A percentile compares a stretch with the other conserved stretches of the same genome.
phyloP scores from a whole-genome alignment of 2,888 invertebrate genomes.

The Aquatica leii region DNA sequence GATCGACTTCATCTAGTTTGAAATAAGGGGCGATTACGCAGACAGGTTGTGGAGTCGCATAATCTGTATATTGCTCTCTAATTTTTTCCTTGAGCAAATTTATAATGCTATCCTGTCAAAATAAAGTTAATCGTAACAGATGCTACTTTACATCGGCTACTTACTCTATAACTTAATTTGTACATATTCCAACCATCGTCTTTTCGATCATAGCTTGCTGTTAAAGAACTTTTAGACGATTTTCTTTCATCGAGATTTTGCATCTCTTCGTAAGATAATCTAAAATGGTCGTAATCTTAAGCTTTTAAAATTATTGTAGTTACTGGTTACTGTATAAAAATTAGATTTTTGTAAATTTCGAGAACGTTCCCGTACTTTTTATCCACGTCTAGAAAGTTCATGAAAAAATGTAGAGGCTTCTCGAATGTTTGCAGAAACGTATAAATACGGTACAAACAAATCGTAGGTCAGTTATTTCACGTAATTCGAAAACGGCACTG shows the following conservation, averaged over 20 bases:
- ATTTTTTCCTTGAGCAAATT: slow-evolving; percentile 26
- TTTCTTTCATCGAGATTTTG: slow-evolving; percentile 12
- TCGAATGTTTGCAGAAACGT: no score
- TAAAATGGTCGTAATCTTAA: no score
- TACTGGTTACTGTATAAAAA: no score
- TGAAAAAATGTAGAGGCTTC: no score
- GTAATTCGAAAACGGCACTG: no score
- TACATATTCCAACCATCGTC: slow-evolving; percentile 62
- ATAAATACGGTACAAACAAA: no score
- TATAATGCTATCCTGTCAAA: slow-evolving; percentile 25
- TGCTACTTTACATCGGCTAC: no score
- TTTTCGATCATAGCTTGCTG: slow-evolving; percentile 3
- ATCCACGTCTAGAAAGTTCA: no score
- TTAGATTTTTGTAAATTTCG: no score
- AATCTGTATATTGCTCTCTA: slow-evolving; percentile 13
- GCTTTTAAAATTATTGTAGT: no score
- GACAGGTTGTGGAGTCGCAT: slow-evolving; percentile 56
- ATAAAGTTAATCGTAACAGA: not conserved
- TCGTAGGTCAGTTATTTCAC: no score
- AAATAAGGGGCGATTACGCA: slow-evolving; percentile 63
- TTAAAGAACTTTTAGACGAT: not conserved
- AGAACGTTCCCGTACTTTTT: no score
- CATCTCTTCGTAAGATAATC: slow-evolving; percentile 11
- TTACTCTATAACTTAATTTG: slow-evolving; percentile 60
- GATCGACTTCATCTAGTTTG: slow-evolving; percentile 63